These are phyloP conservation scores for Limnephilus rhombicus DNA, from an alignment of 2,888 invertebrate genomes.

Conservation along the genomic window DNA sequence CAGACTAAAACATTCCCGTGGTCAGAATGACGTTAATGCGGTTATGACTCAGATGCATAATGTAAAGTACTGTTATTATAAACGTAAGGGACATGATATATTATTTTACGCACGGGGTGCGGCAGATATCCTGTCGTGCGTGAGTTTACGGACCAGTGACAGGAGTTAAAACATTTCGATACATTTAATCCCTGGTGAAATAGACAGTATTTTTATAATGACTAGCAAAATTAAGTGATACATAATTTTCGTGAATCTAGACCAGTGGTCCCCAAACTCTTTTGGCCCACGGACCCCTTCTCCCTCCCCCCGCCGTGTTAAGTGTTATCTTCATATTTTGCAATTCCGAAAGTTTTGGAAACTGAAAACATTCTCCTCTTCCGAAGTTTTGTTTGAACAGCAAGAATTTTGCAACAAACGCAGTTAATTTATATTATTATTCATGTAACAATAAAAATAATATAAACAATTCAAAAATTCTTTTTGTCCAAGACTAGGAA, in stretches of 20 bases:
- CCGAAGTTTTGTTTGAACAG: no score
- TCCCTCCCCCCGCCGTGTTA: no score
- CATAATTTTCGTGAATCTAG: neutral
- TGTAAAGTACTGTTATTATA: conserved; percentile 7
- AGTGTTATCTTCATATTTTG: no score
- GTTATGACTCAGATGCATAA: conserved; percentile 6
- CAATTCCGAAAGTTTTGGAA: no score
- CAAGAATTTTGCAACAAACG: no score
- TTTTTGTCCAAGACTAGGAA: no score
- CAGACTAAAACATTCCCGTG: conserved; percentile 8
- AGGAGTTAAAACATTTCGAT: neutral
- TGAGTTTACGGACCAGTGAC: neutral
- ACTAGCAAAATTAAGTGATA: neutral
- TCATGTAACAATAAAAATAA: no score
- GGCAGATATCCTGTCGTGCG: neutral
- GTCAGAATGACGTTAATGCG: neutral
- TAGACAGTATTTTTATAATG: neutral
- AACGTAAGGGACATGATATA: neutral
- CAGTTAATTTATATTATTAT: no score
- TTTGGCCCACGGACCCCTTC: no score
- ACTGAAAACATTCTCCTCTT: no score
- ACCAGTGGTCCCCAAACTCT: no score
- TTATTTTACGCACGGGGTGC: neutral
- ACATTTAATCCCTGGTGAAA: neutral
- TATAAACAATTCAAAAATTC: no score